A percentile compares a stretch with the other conserved stretches of the same genome.
phyloP scores from a whole-genome alignment of 2,113 vertebrate species.

The Rhadina sibilatrix region DNA sequence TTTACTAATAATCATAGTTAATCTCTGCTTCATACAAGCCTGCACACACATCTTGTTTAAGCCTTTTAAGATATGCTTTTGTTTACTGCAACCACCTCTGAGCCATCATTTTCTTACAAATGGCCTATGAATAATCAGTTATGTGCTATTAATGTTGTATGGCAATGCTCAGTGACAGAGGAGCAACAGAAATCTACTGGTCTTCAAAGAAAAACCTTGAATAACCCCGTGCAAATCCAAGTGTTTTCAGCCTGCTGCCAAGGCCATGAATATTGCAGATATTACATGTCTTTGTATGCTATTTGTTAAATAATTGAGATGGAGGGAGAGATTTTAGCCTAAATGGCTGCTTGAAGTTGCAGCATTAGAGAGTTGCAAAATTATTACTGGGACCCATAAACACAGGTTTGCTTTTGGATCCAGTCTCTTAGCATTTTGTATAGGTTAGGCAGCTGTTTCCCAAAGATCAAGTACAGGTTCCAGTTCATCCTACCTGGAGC shows the following conservation, averaged over 20 bases:
- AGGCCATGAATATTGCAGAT: conserved; percentile 36
- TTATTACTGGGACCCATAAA: not conserved
- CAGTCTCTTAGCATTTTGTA: not conserved
- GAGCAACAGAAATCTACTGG: not conserved
- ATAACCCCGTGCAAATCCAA: not conserved
- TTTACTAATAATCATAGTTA: not conserved
- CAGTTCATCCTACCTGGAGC: not conserved
- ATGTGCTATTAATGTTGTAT: not conserved
- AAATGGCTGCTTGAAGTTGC: not conserved
- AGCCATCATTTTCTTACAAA: not conserved
- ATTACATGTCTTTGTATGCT: not conserved
- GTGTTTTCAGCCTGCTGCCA: not conserved
- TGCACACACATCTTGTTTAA: not conserved
- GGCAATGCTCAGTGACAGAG: not conserved
- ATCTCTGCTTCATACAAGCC: not conserved
- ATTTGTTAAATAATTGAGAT: conserved; percentile 49
- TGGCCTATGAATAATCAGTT: not conserved
- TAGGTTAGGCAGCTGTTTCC: not conserved
- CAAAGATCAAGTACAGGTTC: not conserved
- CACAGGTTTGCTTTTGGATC: not conserved
- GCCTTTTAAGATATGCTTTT: not conserved
- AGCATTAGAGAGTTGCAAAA: not conserved
- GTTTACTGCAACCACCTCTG: not conserved
- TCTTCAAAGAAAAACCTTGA: conserved; percentile 9
- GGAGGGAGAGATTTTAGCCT: not conserved